Evolutionary conservation across 2,113 vertebrate species (phyloP).

Genomic region (Chrysemys picta): DNA sequence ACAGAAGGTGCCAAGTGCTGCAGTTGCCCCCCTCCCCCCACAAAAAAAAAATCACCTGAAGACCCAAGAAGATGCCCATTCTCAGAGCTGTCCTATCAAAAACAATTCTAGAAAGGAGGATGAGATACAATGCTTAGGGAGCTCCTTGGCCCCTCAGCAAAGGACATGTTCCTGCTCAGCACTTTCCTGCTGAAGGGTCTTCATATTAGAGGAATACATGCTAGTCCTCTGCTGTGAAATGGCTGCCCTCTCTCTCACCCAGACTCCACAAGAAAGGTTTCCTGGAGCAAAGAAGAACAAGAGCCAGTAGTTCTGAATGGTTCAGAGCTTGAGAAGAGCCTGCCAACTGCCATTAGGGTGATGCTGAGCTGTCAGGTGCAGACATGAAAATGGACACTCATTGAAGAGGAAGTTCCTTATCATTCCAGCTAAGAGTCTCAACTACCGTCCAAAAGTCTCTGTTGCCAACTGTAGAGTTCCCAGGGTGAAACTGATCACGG

Average conservation of each 20-base stretch:
- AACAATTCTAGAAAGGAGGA: not conserved
- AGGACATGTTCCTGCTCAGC: not conserved
- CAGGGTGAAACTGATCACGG: conserved; percentile 8
- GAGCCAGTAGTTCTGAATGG: not conserved
- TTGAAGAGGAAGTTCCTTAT: conserved; percentile 25
- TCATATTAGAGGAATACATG: not conserved
- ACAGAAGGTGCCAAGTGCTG: not conserved
- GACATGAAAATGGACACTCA: not conserved
- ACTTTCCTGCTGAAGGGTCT: not conserved
- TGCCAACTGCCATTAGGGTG: rapidly evolving
- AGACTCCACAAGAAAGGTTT: not conserved
- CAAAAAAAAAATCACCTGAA: not conserved
- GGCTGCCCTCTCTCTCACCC: not conserved
- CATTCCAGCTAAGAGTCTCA: not conserved
- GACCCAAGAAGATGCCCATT: not conserved
- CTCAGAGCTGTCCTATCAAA: not conserved
- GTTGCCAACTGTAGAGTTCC: conserved; percentile 18
- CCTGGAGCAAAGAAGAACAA: not conserved
- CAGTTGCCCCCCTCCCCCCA: not conserved
- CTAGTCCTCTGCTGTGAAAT: not conserved
- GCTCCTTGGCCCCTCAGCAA: not conserved
- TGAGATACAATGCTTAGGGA: not conserved
- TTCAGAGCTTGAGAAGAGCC: not conserved
- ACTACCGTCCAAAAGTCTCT: not conserved
- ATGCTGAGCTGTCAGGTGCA: not conserved